Evolutionary conservation across 2,888 invertebrate genomes (phyloP).

Genomic region (Luperina testacea): DNA sequence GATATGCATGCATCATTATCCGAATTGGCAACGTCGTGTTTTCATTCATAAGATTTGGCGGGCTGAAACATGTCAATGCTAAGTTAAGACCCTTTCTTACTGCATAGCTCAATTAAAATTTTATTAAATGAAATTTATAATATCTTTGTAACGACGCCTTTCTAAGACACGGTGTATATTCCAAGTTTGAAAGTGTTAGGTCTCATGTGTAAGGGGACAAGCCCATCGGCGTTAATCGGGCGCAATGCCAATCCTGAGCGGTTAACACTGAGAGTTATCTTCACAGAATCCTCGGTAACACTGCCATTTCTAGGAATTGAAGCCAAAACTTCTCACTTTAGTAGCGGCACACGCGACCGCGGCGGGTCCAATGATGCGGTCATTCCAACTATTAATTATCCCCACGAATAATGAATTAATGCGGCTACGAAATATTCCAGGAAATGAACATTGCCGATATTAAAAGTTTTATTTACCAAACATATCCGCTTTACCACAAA

Average conservation of each 20-base stretch:
- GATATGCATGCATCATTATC: too few species aligned
- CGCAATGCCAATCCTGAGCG: slow-evolving; percentile 28
- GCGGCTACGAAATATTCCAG: slow-evolving; percentile 30
- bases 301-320: slow-evolving; percentile 21
- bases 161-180: too few species aligned
- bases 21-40: too few species aligned
- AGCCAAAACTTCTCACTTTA: slow-evolving; percentile 34
- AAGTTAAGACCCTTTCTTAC: too few species aligned
- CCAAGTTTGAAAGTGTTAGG: slow-evolving; percentile 25
- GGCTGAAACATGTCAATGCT: too few species aligned
- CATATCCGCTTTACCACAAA: slow-evolving; percentile 14
- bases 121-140: too few species aligned
- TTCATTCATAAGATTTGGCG: too few species aligned
- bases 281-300: slow-evolving; percentile 14
- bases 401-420: slow-evolving; percentile 33
- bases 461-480: slow-evolving; percentile 40
- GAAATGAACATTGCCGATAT: slow-evolving; percentile 39
- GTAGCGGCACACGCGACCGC: slow-evolving; percentile 6
- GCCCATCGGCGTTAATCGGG: slow-evolving; percentile 8
- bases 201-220: slow-evolving; percentile 13
- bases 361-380: slow-evolving; percentile 25
- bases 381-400: slow-evolving; percentile 41
- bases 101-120: too few species aligned
- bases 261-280: slow-evolving; percentile 24
- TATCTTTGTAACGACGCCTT: too few species aligned